These are phyloP conservation scores for Poeciliopsis paucimaculata DNA, from an alignment of 2,797 vertebrate species.

Conservation along the genomic window DNA sequence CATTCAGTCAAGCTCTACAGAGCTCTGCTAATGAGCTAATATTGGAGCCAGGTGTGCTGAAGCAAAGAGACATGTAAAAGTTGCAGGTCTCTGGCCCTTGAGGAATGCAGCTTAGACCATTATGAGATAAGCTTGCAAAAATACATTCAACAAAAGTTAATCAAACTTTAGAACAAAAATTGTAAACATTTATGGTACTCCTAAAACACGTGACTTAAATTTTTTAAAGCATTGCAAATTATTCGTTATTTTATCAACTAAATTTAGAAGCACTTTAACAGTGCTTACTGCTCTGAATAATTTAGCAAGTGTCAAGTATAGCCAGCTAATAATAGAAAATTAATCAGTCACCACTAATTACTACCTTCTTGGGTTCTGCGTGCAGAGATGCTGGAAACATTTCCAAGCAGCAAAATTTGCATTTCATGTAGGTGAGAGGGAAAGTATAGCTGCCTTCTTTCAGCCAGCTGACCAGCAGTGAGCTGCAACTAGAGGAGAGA, in stretches of 20 bases:
- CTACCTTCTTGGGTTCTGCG: not conserved
- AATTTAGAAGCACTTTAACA: not conserved
- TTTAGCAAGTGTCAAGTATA: not conserved
- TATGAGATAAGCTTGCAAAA: not conserved
- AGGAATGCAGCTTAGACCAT: not conserved
- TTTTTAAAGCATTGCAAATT: not conserved
- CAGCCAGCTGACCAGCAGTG: not conserved
- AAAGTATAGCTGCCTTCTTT: not conserved
- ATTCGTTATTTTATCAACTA: not conserved
- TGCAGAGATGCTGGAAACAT: not conserved
- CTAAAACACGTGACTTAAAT: not conserved
- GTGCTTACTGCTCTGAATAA: not conserved
- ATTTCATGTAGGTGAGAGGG: not conserved
- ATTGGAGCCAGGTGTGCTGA: too few relatives aligned
- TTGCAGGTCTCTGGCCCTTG: too few relatives aligned
- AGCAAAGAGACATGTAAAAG: too few relatives aligned
- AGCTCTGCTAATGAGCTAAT: too few relatives aligned
- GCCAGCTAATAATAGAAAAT: constrained; percentile 2
- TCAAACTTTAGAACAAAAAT: not conserved
- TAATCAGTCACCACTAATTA: not conserved
- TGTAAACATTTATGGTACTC: not conserved
- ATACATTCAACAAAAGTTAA: not conserved
- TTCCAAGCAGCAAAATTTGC: not conserved
- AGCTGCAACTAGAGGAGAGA: not conserved
- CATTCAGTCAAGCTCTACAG: too few relatives aligned